phyloP scores from a whole-genome alignment of 2,113 vertebrate species.

The Scatophagus argus region DNA sequence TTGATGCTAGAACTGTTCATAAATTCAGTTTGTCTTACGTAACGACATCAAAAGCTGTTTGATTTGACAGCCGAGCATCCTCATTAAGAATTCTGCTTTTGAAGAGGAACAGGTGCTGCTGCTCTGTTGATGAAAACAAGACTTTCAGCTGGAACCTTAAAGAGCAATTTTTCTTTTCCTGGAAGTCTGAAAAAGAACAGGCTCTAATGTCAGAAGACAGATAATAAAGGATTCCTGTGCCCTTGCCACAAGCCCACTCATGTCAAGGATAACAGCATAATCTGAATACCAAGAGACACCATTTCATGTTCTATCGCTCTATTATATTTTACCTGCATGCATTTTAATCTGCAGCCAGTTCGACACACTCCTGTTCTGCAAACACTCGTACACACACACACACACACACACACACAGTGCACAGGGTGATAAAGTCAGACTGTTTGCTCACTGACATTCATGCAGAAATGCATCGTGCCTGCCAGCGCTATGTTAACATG shows the following conservation, averaged over 20 bases:
- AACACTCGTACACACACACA: constrained; percentile 14
- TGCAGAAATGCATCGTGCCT: constrained; percentile 7
- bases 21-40: constrained; percentile 35
- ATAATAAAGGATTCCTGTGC: constrained; percentile 48
- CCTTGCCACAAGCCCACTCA: constrained; percentile 24
- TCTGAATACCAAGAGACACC: constrained; percentile 19
- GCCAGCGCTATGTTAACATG: constrained; percentile 29
- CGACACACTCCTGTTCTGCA: constrained; percentile 8
- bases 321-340: constrained; percentile 6
- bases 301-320: constrained; percentile 11
- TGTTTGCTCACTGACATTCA: constrained; percentile 23
- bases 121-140: constrained; percentile 38
- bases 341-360: constrained; percentile 28
- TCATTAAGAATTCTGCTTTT: constrained; percentile 27
- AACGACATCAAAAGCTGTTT: constrained; percentile 34
- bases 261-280: constrained; percentile 1
- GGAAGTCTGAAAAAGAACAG: constrained; percentile 39
- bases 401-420: background rate
- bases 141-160: constrained; percentile 43
- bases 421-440: constrained; percentile 1
- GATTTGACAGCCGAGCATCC: background rate
- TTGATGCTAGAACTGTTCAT: constrained; percentile 20
- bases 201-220: constrained; percentile 26
- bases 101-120: constrained; percentile 13
- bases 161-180: constrained; percentile 48